A percentile compares a stretch with the other conserved stretches of the same genome.
Evolutionary conservation across 2,888 invertebrate species (phyloP).

Genomic region (Neocrepidodera transversa): DNA sequence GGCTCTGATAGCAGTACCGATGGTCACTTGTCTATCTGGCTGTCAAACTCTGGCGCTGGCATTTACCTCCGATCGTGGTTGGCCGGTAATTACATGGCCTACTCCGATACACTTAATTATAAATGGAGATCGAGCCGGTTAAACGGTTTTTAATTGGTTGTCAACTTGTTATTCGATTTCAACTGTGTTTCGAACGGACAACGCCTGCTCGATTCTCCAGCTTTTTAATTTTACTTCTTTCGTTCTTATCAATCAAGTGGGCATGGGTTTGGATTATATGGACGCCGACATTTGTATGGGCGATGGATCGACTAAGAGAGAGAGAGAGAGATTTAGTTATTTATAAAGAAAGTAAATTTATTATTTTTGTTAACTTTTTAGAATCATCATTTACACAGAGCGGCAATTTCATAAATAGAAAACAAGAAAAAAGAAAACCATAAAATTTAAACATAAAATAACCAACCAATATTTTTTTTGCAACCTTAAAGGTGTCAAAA

Average conservation of each 20-base stretch:
- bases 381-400: too few relatives aligned
- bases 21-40: constrained; percentile 54
- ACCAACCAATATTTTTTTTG: too few relatives aligned
- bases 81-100: constrained; percentile 56
- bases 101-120: constrained; percentile 59
- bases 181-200: constrained; percentile 30
- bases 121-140: constrained; percentile 55
- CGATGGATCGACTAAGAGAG: too few relatives aligned
- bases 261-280: not conserved
- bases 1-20: constrained; percentile 37
- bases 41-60: constrained; percentile 51
- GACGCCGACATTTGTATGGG: not conserved
- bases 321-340: too few relatives aligned
- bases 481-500: too few relatives aligned
- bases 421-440: too few relatives aligned
- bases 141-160: constrained; percentile 60
- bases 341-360: too few relatives aligned
- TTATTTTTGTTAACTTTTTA: too few relatives aligned
- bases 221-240: constrained; percentile 34
- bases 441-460: too few relatives aligned
- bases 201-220: constrained; percentile 32
- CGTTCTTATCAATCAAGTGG: constrained; percentile 1
- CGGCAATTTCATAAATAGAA: too few relatives aligned
- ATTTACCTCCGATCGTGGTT: constrained; percentile 53
- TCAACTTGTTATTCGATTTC: constrained; percentile 55